phyloP scores from a whole-genome alignment of 2,888 invertebrate genomes.

The Itoplectis maculator region DNA sequence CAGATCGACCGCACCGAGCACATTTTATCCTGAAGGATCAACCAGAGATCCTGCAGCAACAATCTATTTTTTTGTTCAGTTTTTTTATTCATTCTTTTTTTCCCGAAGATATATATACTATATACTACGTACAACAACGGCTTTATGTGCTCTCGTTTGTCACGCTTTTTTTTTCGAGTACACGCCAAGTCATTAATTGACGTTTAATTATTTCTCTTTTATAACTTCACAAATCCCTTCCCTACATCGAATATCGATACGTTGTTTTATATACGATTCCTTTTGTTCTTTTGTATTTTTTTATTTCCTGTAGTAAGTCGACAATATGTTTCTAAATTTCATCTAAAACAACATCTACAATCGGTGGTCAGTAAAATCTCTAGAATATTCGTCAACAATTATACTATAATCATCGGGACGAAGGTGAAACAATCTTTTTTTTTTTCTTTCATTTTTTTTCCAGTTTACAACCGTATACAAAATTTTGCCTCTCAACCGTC shows the following conservation, averaged over 20 bases:
- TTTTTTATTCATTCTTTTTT: neutral
- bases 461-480: constrained; percentile 33
- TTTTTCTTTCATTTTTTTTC: constrained; percentile 9
- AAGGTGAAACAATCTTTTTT: constrained; percentile 28
- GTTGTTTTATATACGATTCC: constrained; percentile 32
- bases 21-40: constrained; percentile 45
- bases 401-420: constrained; percentile 29
- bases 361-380: constrained; percentile 55
- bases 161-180: constrained; percentile 16
- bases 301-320: constrained; percentile 3
- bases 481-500: constrained; percentile 39
- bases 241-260: constrained; percentile 39
- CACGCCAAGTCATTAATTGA: constrained; percentile 49
- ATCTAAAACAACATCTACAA: constrained; percentile 64
- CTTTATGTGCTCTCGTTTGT: neutral
- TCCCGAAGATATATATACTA: constrained; percentile 38
- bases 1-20: constrained; percentile 43
- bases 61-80: constrained; percentile 42
- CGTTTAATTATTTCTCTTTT: constrained; percentile 34
- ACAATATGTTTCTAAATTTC: constrained; percentile 44
- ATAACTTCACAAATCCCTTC: constrained; percentile 22
- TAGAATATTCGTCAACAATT: constrained; percentile 53
- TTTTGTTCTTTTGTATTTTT: constrained; percentile 11
- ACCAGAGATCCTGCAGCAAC: constrained; percentile 30
- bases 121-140: constrained; percentile 39